These are phyloP conservation scores for Noctilio leporinus DNA, from an alignment of 2,113 vertebrate species.

Conservation along the genomic window DNA sequence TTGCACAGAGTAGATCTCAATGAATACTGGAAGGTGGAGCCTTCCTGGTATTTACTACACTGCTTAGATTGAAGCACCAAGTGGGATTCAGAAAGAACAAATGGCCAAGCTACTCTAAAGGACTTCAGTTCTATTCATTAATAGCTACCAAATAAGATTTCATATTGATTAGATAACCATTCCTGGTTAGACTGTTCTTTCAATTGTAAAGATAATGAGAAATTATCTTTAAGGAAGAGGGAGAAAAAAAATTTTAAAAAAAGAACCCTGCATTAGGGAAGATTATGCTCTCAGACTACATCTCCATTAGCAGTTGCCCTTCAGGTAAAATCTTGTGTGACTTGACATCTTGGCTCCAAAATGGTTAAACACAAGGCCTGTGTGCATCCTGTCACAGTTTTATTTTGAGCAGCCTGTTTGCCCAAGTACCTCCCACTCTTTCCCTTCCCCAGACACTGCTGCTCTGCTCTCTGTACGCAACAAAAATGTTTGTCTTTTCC, in stretches of 20 bases:
- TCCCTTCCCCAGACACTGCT: constrained; percentile 26
- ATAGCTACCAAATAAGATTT: neutral
- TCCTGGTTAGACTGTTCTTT: neutral
- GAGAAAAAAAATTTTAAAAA: neutral
- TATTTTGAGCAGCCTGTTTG: constrained; percentile 50
- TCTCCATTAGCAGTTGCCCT: neutral
- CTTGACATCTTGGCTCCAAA: neutral
- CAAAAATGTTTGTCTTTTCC: constrained; percentile 54
- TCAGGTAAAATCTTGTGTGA: neutral
- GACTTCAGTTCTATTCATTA: neutral
- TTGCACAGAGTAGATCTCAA: neutral
- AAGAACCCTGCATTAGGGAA: neutral
- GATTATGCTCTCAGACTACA: neutral
- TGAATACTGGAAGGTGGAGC: neutral
- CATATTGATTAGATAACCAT: neutral
- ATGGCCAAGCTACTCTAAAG: neutral
- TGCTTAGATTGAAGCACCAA: neutral
- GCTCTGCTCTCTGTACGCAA: neutral
- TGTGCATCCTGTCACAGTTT: constrained; percentile 30
- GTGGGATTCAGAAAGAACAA: neutral
- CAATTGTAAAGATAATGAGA: neutral
- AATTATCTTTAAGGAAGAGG: neutral
- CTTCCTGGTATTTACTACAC: neutral
- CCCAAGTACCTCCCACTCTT: constrained; percentile 29
- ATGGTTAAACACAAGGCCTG: constrained; percentile 16